Percentiles rank a stretch among this genome's conserved stretches.
Conservation (phyloP, 2,888 invertebrate species). For the Eutolmus rufibarbis region DNA sequence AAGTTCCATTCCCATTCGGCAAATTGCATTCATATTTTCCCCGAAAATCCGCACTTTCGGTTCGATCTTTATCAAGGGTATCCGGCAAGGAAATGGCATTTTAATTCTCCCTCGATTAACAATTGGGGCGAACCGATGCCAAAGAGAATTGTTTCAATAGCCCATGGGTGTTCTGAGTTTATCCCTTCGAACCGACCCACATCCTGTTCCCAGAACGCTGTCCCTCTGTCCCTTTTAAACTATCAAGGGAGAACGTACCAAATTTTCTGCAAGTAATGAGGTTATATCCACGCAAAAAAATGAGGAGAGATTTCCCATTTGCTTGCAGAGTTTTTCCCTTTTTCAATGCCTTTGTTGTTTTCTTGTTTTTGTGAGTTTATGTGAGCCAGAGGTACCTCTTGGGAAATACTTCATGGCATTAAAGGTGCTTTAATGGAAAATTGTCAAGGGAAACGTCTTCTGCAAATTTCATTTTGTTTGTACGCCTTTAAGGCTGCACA, state of each 20-base stretch:
- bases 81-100: conserved; percentile 37
- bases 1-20: neutral
- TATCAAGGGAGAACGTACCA: conserved; percentile 15
- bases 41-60: neutral
- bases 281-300: conserved; percentile 21
- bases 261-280: conserved; percentile 34
- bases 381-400: neutral
- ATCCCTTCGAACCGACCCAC: conserved; percentile 7
- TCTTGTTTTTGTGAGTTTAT: neutral
- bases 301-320: conserved; percentile 16
- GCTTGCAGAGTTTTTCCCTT: conserved; percentile 16
- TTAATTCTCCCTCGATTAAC: conserved; percentile 37
- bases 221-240: conserved; percentile 1
- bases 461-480: conserved; percentile 13
- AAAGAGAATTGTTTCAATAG: conserved; percentile 38
- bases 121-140: conserved; percentile 15
- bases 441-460: conserved; percentile 13
- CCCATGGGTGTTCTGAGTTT: conserved; percentile 13
- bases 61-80: conserved; percentile 9
- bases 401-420: conserved; percentile 1
- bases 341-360: neutral
- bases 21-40: neutral
- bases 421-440: conserved; percentile 33
- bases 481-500: neutral
- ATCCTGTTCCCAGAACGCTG: neutral